Evolutionary conservation across 2,113 vertebrate genomes (phyloP).

Genomic region (Rallus limicola): DNA sequence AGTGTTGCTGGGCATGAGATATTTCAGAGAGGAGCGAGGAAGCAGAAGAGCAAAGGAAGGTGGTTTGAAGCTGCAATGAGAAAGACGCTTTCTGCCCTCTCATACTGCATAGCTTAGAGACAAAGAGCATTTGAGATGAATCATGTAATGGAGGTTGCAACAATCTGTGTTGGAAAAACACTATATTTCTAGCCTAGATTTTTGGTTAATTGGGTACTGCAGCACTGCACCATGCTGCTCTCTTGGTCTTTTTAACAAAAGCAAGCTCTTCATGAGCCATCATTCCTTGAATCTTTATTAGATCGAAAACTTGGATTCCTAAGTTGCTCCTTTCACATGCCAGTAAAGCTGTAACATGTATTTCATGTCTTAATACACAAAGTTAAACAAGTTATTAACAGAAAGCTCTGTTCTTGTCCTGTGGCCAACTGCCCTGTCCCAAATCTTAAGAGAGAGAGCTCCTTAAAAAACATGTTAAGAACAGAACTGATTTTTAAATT

Average conservation of each 20-base stretch:
- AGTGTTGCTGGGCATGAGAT: background rate
- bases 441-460: background rate
- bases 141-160: background rate
- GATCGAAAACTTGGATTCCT: background rate
- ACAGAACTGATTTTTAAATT: background rate
- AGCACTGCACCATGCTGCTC: background rate
- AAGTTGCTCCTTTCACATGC: background rate
- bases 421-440: background rate
- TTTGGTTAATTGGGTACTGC: background rate
- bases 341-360: background rate
- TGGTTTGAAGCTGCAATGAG: background rate
- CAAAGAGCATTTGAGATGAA: background rate
- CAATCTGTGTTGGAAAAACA: background rate
- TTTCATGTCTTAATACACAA: background rate
- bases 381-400: background rate
- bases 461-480: background rate
- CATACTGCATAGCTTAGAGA: background rate
- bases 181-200: background rate
- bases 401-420: background rate
- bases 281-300: background rate
- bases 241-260: background rate
- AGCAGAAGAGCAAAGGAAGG: background rate
- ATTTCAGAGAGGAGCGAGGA: accelerated
- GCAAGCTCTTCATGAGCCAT: background rate
- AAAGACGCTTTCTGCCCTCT: background rate